These are phyloP conservation scores for Medauroidea extradentata DNA, from an alignment of 1,140 invertebrate genomes.

Conservation along the genomic window DNA sequence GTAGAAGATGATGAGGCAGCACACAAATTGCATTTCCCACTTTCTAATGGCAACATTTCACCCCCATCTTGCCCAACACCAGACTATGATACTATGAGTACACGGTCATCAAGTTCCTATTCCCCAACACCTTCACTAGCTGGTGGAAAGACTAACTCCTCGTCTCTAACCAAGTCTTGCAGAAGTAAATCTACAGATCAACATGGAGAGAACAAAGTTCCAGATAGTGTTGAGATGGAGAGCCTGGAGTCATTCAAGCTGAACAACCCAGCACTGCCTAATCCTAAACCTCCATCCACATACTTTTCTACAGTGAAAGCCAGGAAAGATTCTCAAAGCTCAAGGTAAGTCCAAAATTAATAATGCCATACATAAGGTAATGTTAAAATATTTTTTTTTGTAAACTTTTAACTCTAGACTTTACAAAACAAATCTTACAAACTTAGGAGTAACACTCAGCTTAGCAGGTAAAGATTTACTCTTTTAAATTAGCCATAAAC, in stretches of 20 bases:
- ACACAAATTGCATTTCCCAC: conserved; percentile 8
- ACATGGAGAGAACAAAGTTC: background rate
- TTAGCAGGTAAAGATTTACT: too few species aligned
- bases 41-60: conserved; percentile 25
- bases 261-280: conserved; percentile 52
- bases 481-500: too few species aligned
- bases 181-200: too few species aligned
- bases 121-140: too few species aligned
- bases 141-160: too few species aligned
- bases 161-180: too few species aligned
- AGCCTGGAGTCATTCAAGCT: conserved; percentile 66
- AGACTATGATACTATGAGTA: conserved; percentile 51
- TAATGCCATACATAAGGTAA: too few species aligned
- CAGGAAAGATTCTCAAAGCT: background rate
- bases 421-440: too few species aligned
- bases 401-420: too few species aligned
- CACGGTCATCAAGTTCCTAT: background rate
- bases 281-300: conserved; percentile 59
- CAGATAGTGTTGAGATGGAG: conserved; percentile 59
- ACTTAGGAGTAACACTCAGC: too few species aligned
- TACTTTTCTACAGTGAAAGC: conserved; percentile 52
- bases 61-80: conserved; percentile 56
- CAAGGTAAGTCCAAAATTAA: background rate
- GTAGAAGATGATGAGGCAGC: background rate
- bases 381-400: too few species aligned